These are phyloP conservation scores for Prolemur simus DNA, from an alignment of 2,113 vertebrate species.

Conservation along the genomic window DNA sequence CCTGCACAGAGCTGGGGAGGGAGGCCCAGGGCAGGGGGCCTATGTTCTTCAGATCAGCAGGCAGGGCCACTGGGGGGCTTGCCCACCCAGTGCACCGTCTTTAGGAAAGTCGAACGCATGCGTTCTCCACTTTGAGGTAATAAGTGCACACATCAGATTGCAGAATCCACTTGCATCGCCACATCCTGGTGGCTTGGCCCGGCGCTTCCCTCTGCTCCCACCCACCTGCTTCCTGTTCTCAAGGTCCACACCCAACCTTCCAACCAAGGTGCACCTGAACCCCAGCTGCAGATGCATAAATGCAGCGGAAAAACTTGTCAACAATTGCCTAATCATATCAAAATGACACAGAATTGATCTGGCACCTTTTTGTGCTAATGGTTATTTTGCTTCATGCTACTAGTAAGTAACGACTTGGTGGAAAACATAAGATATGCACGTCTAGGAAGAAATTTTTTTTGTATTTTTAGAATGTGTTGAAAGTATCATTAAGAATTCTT, in stretches of 20 bases:
- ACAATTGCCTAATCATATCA: background rate
- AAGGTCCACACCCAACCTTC: background rate
- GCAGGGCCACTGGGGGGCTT: background rate
- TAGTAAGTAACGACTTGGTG: background rate
- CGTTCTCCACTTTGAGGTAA: too few relatives aligned
- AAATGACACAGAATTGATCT: background rate
- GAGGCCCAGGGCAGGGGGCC: background rate
- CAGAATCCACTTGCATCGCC: background rate
- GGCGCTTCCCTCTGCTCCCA: background rate
- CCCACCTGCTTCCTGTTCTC: rapidly evolving
- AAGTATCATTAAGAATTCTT: background rate
- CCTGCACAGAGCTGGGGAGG: background rate
- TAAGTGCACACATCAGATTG: background rate
- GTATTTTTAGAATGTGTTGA: background rate
- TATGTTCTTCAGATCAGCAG: rapidly evolving
- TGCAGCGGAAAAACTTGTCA: background rate
- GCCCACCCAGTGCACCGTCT: rapidly evolving
- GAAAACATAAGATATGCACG: background rate
- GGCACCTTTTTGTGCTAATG: background rate
- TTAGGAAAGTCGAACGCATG: background rate
- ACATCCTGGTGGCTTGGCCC: rapidly evolving
- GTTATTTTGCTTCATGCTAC: background rate
- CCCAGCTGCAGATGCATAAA: background rate
- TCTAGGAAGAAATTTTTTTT: background rate
- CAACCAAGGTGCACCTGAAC: background rate